phyloP scores from a whole-genome alignment of 2,113 vertebrate genomes.

The Cisticola juncidis region DNA sequence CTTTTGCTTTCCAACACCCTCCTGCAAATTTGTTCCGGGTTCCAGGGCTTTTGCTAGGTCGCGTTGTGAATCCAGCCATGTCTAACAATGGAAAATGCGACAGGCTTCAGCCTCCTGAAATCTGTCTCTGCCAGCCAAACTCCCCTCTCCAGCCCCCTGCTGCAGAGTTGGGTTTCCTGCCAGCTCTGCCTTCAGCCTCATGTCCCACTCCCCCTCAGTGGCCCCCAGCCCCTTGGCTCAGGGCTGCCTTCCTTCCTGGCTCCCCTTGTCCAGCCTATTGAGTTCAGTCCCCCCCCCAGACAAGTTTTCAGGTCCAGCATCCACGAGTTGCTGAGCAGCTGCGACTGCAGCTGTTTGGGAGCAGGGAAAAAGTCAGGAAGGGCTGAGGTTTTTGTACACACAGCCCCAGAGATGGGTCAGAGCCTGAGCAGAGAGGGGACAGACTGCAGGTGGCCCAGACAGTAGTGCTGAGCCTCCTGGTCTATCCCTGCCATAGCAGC shows the following conservation, averaged over 20 bases:
- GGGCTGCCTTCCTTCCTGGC: background rate
- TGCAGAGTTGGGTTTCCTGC: background rate
- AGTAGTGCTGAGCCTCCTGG: background rate
- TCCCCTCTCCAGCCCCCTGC: background rate
- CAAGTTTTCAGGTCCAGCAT: background rate
- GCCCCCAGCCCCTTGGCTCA: conserved; percentile 40
- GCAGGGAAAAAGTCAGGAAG: background rate
- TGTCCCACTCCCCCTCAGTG: background rate
- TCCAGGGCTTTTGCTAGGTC: background rate
- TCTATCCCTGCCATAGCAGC: background rate
- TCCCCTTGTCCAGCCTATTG: background rate
- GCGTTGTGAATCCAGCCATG: background rate
- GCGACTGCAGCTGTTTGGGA: background rate
- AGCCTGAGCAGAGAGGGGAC: background rate
- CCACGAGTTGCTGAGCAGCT: background rate
- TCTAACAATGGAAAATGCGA: background rate
- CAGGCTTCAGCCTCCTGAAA: background rate
- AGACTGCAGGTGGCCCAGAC: background rate
- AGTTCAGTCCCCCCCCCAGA: fast-evolving
- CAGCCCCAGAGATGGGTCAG: background rate
- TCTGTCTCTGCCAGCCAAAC: background rate
- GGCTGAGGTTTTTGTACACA: fast-evolving
- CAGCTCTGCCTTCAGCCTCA: background rate
- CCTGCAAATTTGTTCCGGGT: background rate
- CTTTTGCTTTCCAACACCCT: conserved; percentile 20